phyloP scores from a whole-genome alignment of 2,113 vertebrate genomes.

The Sinosuthora webbiana region DNA sequence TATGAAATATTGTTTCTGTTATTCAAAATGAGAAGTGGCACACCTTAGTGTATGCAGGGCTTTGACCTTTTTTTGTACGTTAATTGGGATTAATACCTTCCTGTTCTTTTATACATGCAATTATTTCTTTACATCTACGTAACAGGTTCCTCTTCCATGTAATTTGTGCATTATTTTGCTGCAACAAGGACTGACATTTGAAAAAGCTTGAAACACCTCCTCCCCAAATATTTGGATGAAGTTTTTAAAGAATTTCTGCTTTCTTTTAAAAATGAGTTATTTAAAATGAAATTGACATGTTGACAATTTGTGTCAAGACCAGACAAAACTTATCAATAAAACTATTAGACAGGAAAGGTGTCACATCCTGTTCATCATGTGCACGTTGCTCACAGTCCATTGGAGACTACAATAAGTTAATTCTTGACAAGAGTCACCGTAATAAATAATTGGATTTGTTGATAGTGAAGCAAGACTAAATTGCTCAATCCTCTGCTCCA shows the following conservation, averaged over 20 bases:
- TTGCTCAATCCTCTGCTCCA: slow-evolving; percentile 6
- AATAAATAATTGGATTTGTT: slow-evolving; percentile 41
- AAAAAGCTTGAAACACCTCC: fast-evolving
- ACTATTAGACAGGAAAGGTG: neutral
- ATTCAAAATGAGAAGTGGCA: neutral
- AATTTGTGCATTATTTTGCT: neutral
- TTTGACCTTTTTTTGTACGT: neutral
- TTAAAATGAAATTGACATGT: neutral
- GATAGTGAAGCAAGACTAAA: slow-evolving; percentile 20
- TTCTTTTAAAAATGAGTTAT: neutral
- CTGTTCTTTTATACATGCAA: neutral
- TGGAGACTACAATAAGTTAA: neutral
- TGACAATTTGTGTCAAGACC: neutral
- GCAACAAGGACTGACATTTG: neutral
- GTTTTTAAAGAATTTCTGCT: neutral
- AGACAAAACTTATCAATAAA: neutral
- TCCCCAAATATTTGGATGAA: neutral
- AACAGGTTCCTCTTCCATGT: neutral
- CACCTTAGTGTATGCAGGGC: neutral
- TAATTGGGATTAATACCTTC: neutral
- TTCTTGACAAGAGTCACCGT: neutral
- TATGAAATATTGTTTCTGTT: neutral
- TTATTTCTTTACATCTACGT: neutral
- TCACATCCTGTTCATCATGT: neutral
- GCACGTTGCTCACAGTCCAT: neutral